Base-by-base conservation (phyloP, 2,113 vertebrate species). In the Paramisgurnus dabryanus region DNA sequence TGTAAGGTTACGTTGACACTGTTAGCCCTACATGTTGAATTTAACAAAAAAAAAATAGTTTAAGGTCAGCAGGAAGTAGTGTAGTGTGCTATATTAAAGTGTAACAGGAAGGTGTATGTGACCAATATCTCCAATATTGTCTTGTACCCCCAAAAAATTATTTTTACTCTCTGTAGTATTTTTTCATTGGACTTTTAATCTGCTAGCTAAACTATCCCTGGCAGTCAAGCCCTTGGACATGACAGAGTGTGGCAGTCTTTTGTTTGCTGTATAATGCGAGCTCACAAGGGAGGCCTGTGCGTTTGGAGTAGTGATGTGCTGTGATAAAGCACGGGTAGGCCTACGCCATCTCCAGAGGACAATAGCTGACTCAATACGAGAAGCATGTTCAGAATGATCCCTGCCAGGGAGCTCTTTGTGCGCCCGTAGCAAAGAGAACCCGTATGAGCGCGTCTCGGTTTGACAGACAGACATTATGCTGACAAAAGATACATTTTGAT, bases 291-390 rank as follows among this genome's bases (percentile, higher is more conserved):
- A 90, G 86, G 87, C 89, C 89, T 92, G 90, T 93, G 90, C 84
- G 15, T 58, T 75, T 86, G 88, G 88, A 89, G 90, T 89, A 69
- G 85, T 89, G 88, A 89, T 88, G 90, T 85, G 89, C 85, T 83
- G 88, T 87, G 91, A 92, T 89, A 85, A 89, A 90, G 92, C 91
- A 85, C 86, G 91, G 87, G 90, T 84, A 90, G 90, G 92, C 92
- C 92, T 92, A 93, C 91, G 93, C 92, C 90, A 88, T 93, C 92
- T 81, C 92, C 91, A 45, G 76, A 88, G 88, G 84, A 93, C 93
- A 93, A 93, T 89, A 87, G 85, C 82, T 47, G 84, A 88, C 91
- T 91, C 89, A 91, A 89, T 91, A 87, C 88, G 85, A 88, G 89
- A 67, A 49, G 81, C 89, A 89, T 86, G 86, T 84, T 91, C 88